phyloP scores from a whole-genome alignment of 2,888 invertebrate species.

The Eupithecia abbreviata region DNA sequence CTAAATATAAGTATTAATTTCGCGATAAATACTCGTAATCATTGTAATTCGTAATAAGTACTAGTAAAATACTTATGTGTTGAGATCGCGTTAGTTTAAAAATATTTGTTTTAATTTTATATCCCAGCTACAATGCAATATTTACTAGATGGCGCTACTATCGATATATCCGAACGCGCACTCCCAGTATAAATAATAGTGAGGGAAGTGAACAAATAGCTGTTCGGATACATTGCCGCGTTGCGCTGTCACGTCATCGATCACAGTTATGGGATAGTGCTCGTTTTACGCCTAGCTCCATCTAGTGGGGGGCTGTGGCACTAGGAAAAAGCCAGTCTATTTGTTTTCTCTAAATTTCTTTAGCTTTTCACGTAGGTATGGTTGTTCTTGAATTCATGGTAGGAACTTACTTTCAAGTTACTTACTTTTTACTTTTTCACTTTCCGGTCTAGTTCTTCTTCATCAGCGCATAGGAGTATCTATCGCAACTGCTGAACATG shows the following conservation, averaged over 20 bases:
- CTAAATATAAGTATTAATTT: no score
- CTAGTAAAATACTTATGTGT: no score
- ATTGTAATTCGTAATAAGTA: no score
- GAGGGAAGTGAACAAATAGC: slow-evolving; percentile 33
- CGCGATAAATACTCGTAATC: no score
- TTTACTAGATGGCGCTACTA: slow-evolving; percentile 17
- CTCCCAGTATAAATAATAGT: neutral
- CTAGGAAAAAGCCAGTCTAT: neutral
- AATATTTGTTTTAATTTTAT: neutral
- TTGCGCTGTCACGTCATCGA: slow-evolving; percentile 43
- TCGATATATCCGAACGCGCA: slow-evolving; percentile 2
- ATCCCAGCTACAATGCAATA: neutral
- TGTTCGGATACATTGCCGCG: slow-evolving; percentile 35
- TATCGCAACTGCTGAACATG: no score
- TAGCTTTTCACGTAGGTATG: no score
- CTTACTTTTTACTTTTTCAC: no score
- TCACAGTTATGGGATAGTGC: slow-evolving; percentile 43
- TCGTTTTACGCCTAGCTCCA: slow-evolving; percentile 41
- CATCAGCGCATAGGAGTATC: no score
- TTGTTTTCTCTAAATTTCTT: neutral
- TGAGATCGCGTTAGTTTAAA: neutral
- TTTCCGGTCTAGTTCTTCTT: no score
- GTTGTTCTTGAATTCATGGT: no score
- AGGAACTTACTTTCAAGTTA: no score
- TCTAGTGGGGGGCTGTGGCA: slow-evolving; percentile 18